Base-by-base conservation (phyloP, 2,797 vertebrate species). In the Urosaurus nigricauda region DNA sequence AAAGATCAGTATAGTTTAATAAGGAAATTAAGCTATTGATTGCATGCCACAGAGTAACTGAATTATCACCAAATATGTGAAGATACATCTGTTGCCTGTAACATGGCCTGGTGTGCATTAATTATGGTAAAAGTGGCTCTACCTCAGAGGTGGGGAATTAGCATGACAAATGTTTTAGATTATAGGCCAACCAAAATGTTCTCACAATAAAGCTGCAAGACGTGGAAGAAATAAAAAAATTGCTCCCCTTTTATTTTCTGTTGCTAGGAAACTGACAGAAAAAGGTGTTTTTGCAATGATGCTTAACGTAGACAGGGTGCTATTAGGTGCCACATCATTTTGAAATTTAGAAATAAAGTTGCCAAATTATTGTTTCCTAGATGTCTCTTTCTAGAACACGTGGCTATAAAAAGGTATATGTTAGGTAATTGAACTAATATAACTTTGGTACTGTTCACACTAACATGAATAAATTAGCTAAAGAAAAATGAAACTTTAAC, bases 11-110 rank as follows among this genome's bases (percentile, higher is more conserved):
- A 92, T 68, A 91, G 79, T 78, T 88, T 96, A 94, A 94, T 95
- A 94, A 92, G 89, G 94, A 95, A 87, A 94, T 93, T 91, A 92
- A 95, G 79, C 84, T 85, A 79, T 92, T 93, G 87, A 96, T 94
- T 94, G 85, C 75, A 73, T 95, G 91, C 89, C 89, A 92, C 85
- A 1, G 24, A 95, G 90, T 93, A 93, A 87, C 88, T 93, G 96
- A 96, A 96, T 96, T 96, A 95, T 94, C 78, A 88, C 86, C 89
- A 92, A 93, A 96, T 93, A 85, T 94, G 83, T 88, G 93, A 95
- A 95, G 92, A 91, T 94, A 93, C 88, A 94, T 94, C 90, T 92
- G 92, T 96, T 96, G 95, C 91, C 92, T 95, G 88, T 92, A 95
- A 83, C 75, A 3, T 89, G 90, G 87, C 92, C 89, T 94, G 89